Evolutionary conservation across 2,113 vertebrate species (phyloP).

Genomic region (Gambusia affinis): DNA sequence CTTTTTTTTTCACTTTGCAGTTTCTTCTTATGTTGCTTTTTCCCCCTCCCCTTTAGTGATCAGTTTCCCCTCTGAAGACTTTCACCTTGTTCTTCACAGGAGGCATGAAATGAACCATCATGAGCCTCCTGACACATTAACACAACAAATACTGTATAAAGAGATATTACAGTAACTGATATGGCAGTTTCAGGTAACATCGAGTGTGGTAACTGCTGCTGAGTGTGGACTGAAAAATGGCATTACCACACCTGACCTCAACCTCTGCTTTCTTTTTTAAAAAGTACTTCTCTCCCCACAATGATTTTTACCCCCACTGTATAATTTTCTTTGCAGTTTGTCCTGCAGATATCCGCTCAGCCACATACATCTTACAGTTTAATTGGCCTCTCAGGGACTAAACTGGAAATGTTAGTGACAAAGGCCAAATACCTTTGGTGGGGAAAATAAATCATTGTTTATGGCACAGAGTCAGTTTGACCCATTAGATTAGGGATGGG

Average conservation of each 20-base stretch:
- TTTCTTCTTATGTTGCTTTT: neutral
- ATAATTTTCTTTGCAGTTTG: conserved; percentile 8
- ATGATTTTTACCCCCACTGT: conserved; percentile 12
- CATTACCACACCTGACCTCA: neutral
- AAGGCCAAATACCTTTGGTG: conserved; percentile 37
- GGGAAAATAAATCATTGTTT: neutral
- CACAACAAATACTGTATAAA: neutral
- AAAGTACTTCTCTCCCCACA: conserved; percentile 2
- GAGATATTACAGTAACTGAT: neutral
- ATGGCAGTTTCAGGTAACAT: neutral
- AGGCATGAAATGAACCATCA: conserved; percentile 10
- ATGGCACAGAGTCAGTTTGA: conserved; percentile 14
- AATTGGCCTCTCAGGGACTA: conserved; percentile 62
- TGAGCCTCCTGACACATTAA: neutral
- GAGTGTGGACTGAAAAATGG: conserved; percentile 8
- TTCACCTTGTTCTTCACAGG: neutral
- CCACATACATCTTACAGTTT: conserved; percentile 42
- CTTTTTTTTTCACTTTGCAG: too few species aligned
- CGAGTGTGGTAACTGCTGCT: neutral
- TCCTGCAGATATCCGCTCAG: conserved; percentile 12
- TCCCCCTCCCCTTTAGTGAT: conserved; percentile 24
- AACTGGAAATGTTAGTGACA: conserved; percentile 47
- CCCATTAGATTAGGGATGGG: conserved; percentile 1
- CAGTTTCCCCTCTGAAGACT: conserved; percentile 21
- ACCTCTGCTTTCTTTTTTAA: neutral